phyloP scores from a whole-genome alignment of 2,888 invertebrate genomes.

The Drosophila hamatofila region DNA sequence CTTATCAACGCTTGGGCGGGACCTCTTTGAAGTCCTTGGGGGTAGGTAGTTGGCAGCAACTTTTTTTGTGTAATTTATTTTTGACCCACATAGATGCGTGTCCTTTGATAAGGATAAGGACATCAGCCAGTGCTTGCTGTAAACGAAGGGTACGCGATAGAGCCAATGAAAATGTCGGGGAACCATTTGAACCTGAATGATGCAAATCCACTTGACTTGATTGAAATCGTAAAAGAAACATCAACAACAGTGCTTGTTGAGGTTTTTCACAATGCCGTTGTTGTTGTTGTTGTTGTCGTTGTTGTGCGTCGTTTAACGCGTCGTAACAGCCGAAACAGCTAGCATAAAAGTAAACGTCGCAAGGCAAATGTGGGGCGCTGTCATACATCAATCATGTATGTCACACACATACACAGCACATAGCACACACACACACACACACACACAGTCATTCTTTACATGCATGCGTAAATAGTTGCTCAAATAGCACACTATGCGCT shows the following conservation, averaged over 20 bases:
- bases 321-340: slow-evolving; percentile 47
- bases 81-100: slow-evolving; percentile 62
- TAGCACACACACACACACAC: not conserved
- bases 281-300: slow-evolving; percentile 6
- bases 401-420: slow-evolving; percentile 9
- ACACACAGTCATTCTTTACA: not conserved
- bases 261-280: slow-evolving; percentile 16
- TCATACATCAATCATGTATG: slow-evolving; percentile 66
- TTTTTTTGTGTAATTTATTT: slow-evolving; percentile 10
- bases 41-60: slow-evolving; percentile 2
- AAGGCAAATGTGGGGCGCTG: slow-evolving; percentile 35
- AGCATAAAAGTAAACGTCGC: slow-evolving; percentile 65
- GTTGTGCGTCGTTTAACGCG: slow-evolving; percentile 9
- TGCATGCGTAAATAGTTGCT: slow-evolving; percentile 47
- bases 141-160: slow-evolving; percentile 13
- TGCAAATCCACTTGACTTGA: slow-evolving; percentile 80
- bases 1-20: slow-evolving; percentile 30
- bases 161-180: slow-evolving; percentile 42
- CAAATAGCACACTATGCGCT: slow-evolving; percentile 20
- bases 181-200: slow-evolving; percentile 58
- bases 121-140: slow-evolving; percentile 2
- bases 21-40: slow-evolving; percentile 7
- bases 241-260: slow-evolving; percentile 43
- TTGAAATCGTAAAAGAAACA: slow-evolving; percentile 73
- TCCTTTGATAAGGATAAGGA: slow-evolving; percentile 57